Conservation (phyloP, 2,888 invertebrate genomes). For the Oeneis ivallda region DNA sequence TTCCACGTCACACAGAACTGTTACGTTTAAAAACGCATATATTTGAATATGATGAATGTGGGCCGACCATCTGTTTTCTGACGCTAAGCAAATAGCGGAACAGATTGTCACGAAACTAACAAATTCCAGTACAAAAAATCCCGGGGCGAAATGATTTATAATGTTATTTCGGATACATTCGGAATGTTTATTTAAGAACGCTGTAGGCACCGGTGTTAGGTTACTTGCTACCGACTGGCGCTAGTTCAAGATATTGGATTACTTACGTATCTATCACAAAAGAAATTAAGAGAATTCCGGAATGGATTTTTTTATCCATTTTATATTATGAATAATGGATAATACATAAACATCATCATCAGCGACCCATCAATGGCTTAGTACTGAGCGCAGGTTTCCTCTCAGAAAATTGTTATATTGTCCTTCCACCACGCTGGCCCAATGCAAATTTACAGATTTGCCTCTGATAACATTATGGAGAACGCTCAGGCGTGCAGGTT, state of each 20-base stretch:
- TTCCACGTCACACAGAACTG: conserved; percentile 53
- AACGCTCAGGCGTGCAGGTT: too few relatives aligned
- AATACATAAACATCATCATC: too few relatives aligned
- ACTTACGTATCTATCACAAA: conserved; percentile 18
- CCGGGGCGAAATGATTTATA: conserved; percentile 74
- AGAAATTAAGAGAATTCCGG: not conserved
- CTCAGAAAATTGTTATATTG: too few relatives aligned
- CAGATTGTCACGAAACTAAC: conserved; percentile 79
- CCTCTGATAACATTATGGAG: too few relatives aligned
- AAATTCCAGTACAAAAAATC: conserved; percentile 71
- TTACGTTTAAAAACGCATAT: conserved; percentile 61
- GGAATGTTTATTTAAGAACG: conserved; percentile 68
- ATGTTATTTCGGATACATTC: conserved; percentile 76
- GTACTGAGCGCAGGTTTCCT: too few relatives aligned
- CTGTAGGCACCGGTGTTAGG: conserved; percentile 51
- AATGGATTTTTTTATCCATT: not conserved
- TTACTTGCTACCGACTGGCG: conserved; percentile 54
- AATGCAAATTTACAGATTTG: too few relatives aligned
- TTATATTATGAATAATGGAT: not conserved
- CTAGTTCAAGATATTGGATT: conserved; percentile 48
- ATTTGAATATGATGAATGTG: conserved; percentile 69
- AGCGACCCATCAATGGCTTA: too few relatives aligned
- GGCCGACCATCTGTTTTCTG: conserved; percentile 69
- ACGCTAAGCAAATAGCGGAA: conserved; percentile 80
- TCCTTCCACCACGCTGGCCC: too few relatives aligned